Base-by-base conservation (phyloP, 2,888 invertebrate genomes). In the Resseliella maxima region DNA sequence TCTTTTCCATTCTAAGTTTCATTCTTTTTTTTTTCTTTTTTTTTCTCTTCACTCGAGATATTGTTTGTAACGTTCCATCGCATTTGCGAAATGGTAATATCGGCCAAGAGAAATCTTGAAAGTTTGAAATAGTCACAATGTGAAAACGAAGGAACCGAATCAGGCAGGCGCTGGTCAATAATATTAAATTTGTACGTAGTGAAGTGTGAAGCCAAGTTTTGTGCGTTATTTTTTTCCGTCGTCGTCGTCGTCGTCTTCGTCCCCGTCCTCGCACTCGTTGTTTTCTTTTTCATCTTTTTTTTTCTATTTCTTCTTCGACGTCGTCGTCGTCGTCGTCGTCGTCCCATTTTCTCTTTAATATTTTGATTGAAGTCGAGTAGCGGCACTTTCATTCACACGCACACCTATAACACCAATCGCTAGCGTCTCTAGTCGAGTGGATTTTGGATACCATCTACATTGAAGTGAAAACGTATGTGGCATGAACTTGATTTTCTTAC, bases 401-500 rank as follows among this genome's bases (percentile, higher is more conserved):
- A 59, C 59, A n/a, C 24, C 50, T 10, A 59, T 59, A 59, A 24
- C 59, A 59, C n/a, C n/a, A 59, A 59, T 59, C 59, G 59, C n/a
- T 59, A 59, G 24, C 59, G 59, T 59, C 3, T 59, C n/a, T 59
- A 59, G 59, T 24, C n/a, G 24, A 59, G 59, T 59, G 59, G n/a
- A 59, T 59, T 59, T 59, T 59, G 59, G 24, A 24, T 59, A 24
- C 59, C 59, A 24, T 59, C 59, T 59, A 59, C 21, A 50, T 21
- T 24, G 59, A 24, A 59, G 24, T 24, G 24, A 59, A 59, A 59
- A 59, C 59, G 59, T 59, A 59, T 59, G 59, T 59, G 59, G 24
- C 59, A 59, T 59, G 59, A 59, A 59, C 59, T 59, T 59, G 24
- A 50, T 50, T 50, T 50, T 50, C 50, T 50, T 59, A 59, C 59